These are phyloP conservation scores for Hydrotaea diabolus DNA, from an alignment of 2,888 invertebrate genomes.

Conservation along the genomic window DNA sequence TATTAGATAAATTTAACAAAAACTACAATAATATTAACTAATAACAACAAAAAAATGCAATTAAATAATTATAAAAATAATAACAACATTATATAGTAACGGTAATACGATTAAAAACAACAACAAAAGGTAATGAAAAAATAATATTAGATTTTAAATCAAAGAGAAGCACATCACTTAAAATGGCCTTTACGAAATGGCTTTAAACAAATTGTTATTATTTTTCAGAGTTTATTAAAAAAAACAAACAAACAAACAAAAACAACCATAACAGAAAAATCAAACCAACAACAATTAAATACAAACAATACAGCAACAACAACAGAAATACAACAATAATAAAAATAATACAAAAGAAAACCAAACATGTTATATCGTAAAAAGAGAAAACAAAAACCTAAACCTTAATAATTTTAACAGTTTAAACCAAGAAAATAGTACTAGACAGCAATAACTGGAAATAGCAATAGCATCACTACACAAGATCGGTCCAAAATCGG, in stretches of 20 bases:
- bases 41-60: not conserved
- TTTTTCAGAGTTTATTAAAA: slow-evolving; percentile 67
- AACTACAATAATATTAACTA: not conserved
- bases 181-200: slow-evolving; percentile 67
- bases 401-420: slow-evolving; percentile 56
- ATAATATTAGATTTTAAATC: slow-evolving; percentile 61
- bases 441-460: slow-evolving; percentile 12
- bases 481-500: not conserved
- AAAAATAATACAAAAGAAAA: slow-evolving; percentile 11
- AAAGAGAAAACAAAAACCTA: not conserved
- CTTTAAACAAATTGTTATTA: slow-evolving; percentile 68
- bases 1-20: slow-evolving; percentile 30
- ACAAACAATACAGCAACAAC: slow-evolving; percentile 40
- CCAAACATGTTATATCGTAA: slow-evolving; percentile 33
- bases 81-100: slow-evolving; percentile 29
- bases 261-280: no score
- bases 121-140: slow-evolving; percentile 16
- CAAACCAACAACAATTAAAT: slow-evolving; percentile 8
- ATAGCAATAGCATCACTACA: not conserved
- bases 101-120: slow-evolving; percentile 16
- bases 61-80: slow-evolving; percentile 2
- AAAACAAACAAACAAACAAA: slow-evolving; percentile 21
- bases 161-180: slow-evolving; percentile 66
- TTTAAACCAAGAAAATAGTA: slow-evolving; percentile 36
- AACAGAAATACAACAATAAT: slow-evolving; percentile 43